Percentiles rank a stretch among this genome's conserved stretches.
Evolutionary conservation across 2,888 invertebrate species (phyloP).

Genomic region (Lithophane semibrunnea): DNA sequence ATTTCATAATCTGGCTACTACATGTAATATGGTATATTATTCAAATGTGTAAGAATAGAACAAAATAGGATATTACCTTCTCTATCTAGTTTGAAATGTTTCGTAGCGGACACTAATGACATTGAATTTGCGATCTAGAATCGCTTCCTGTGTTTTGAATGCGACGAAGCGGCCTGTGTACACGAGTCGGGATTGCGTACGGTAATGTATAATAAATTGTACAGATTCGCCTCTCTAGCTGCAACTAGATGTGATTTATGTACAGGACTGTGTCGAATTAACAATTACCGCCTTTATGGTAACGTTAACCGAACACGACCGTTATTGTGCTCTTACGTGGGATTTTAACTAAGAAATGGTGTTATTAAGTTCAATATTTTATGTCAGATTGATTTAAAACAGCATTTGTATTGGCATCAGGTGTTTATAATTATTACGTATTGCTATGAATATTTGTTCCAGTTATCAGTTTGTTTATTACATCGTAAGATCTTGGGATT

Average conservation of each 20-base stretch:
- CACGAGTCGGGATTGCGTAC: slow-evolving; percentile 56
- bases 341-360: slow-evolving; percentile 69
- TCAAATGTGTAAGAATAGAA: slow-evolving; percentile 20
- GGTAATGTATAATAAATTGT: slow-evolving; percentile 81
- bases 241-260: slow-evolving; percentile 86
- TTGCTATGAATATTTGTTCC: slow-evolving; percentile 40
- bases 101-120: slow-evolving; percentile 63
- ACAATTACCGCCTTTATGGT: slow-evolving; percentile 82
- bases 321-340: slow-evolving; percentile 75
- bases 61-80: slow-evolving; percentile 45
- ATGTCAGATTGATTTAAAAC: slow-evolving; percentile 69
- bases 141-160: slow-evolving; percentile 80
- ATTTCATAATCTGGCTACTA: slow-evolving; percentile 29
- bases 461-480: slow-evolving; percentile 41
- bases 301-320: slow-evolving; percentile 74
- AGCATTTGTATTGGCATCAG: slow-evolving; percentile 61
- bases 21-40: slow-evolving; percentile 3
- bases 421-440: slow-evolving; percentile 53
- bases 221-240: slow-evolving; percentile 79
- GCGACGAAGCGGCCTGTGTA: slow-evolving; percentile 54
- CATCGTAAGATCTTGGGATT: slow-evolving; percentile 51
- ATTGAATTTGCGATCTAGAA: slow-evolving; percentile 76
- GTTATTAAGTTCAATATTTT: slow-evolving; percentile 67
- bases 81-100: slow-evolving; percentile 46
- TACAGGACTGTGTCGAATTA: slow-evolving; percentile 85